Conservation (phyloP, 2,888 invertebrate genomes). For the Quadroppia sp. region DNA sequence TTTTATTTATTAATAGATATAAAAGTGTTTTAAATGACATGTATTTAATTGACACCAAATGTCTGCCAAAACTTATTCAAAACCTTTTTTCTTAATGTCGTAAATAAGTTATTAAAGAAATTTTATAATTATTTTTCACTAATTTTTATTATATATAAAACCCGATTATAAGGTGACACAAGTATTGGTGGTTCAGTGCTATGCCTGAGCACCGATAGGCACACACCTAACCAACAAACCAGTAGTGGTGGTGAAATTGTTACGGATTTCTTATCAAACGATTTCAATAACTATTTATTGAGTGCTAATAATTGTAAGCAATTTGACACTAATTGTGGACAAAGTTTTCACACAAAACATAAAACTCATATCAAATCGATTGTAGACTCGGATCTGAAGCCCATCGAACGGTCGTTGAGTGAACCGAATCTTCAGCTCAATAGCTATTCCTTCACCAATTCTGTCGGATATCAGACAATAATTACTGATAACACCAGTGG, state of each 20-base stretch:
- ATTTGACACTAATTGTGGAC: neutral
- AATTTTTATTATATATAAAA: neutral
- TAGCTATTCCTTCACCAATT: neutral
- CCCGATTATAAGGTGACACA: neutral
- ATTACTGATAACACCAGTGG: neutral
- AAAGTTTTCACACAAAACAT: neutral
- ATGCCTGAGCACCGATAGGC: neutral
- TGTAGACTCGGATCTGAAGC: neutral
- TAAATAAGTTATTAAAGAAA: too few relatives aligned
- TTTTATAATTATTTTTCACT: neutral
- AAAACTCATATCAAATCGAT: neutral
- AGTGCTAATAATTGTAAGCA: neutral
- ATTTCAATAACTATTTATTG: neutral
- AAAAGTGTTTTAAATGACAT: too few relatives aligned
- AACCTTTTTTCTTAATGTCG: too few relatives aligned
- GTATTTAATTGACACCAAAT: too few relatives aligned
- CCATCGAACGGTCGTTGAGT: neutral
- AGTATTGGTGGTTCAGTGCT: slow-evolving; percentile 14
- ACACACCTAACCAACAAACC: slow-evolving; percentile 11
- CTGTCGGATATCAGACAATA: neutral
- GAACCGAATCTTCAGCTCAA: neutral
- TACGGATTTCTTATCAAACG: neutral
- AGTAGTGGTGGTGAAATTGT: neutral
- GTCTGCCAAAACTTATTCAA: too few relatives aligned
- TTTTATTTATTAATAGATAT: too few relatives aligned